Conservation (phyloP, 2,113 vertebrate genomes). For the Columba livia region DNA sequence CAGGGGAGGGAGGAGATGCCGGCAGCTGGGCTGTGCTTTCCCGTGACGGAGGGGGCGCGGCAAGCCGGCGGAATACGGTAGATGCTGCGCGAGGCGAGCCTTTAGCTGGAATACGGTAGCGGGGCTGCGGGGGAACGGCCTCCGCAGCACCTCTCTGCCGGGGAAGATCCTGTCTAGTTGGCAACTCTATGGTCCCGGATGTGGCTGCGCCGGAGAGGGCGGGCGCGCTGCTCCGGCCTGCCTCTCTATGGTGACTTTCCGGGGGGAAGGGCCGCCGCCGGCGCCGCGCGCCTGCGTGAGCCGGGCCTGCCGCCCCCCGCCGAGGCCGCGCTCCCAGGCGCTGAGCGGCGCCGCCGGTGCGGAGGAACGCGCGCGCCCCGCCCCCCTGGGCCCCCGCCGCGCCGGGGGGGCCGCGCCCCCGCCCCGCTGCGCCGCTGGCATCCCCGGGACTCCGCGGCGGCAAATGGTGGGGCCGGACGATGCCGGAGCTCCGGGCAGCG, state of each 20-base stretch:
- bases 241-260: not conserved
- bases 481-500: constrained; percentile 52
- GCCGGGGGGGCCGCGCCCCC: not conserved
- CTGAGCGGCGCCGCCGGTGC: not conserved
- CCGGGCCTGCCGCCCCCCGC: not conserved
- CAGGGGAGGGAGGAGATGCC: no score
- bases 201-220: not conserved
- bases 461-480: constrained; percentile 70
- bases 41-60: accelerated
- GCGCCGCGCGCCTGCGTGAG: constrained; percentile 47
- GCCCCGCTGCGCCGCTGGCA: constrained; percentile 27
- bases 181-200: constrained; percentile 27
- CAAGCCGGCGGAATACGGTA: not conserved
- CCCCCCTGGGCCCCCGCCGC: no score
- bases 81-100: accelerated
- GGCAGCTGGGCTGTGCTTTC: accelerated
- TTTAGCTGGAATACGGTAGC: not conserved
- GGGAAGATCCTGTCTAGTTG: not conserved
- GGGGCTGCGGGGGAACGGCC: not conserved
- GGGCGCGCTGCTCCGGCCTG: not conserved
- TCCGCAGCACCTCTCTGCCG: not conserved
- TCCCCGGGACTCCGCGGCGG: constrained; percentile 2
- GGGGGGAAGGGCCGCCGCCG: not conserved
- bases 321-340: not conserved
- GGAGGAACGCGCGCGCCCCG: no score